Evolutionary conservation across 2,797 vertebrate genomes (phyloP), one percentile per base, ranked within the genome.

Genomic region (Vireo griseus): DNA sequence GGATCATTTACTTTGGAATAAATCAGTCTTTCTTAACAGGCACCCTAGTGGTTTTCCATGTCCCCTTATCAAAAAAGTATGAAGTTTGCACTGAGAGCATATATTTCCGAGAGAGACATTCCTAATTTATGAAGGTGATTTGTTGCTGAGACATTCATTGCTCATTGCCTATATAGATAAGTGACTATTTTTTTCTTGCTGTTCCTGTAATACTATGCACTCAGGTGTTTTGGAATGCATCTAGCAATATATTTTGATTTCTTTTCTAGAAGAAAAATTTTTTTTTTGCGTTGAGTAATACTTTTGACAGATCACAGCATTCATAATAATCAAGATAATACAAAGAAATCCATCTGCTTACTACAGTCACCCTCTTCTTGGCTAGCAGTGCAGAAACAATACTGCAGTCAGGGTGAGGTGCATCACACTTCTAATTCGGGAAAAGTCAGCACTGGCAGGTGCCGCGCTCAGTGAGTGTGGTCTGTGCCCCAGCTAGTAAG

Each of bases 401-500:
- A 62, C 19, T 62, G 63, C 44, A 79, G 26, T 66, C 33, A 58
- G 47, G 9, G 39, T 62, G 47, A 68, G 48, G 14, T 31, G 39
- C 10, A 37, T 37, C 71, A 68, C 55, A 58, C 13, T n/a, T 62
- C 37, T 55, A 21, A 52, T 44, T 76, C 22, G 45, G 65, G 20
- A 45, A 39, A 74, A 79, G 37, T 28, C 44, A 25, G 16, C 22
- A 39, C n/a, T 51, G 18, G 33, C 63, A 90, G 45, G 12, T 59
- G 37, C 35, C 14, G 39, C 1, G 1, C 16, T 74, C 45, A 37
- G 8, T 31, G 29, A 44, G 33, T 8, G 51, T 0, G 0, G 33
- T n/a, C 68, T 48, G 16, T 1, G 3, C n/a, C 51, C 50, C 61
- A 45, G 10, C n/a, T 65, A 21, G 16, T 16, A 35, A 94, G 11